These are phyloP conservation scores for Amia ocellicauda DNA, from an alignment of 2,113 vertebrate species.

Conservation along the genomic window DNA sequence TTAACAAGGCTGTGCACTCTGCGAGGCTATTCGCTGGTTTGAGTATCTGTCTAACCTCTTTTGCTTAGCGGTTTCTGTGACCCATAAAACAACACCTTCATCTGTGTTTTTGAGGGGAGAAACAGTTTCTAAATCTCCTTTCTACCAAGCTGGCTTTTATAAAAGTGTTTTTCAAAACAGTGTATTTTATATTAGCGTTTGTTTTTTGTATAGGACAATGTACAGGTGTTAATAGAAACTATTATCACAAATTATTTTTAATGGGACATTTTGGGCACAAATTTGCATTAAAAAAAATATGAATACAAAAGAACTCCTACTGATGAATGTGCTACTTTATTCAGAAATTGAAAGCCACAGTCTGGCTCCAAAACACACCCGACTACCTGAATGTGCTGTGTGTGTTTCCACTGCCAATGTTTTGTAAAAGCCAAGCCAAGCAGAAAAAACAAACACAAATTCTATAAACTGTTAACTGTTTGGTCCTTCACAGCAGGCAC, in stretches of 20 bases:
- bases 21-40: neutral
- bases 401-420: neutral
- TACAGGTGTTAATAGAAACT: too few relatives aligned
- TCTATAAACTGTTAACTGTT: neutral
- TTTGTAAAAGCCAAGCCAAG: neutral
- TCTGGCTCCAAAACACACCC: neutral
- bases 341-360: neutral
- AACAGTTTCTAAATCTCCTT: too few relatives aligned
- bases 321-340: constrained; percentile 12
- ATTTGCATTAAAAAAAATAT: too few relatives aligned
- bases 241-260: neutral
- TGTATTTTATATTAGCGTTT: neutral
- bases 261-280: too few relatives aligned
- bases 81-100: too few relatives aligned
- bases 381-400: neutral
- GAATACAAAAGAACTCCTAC: neutral
- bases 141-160: too few relatives aligned
- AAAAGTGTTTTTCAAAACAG: neutral
- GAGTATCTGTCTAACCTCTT: neutral
- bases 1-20: neutral
- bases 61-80: too few relatives aligned
- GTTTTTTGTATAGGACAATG: too few relatives aligned
- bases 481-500: too few relatives aligned
- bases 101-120: too few relatives aligned
- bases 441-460: neutral